Conservation (phyloP, 2,797 vertebrate genomes). For the Melanotaenia trifasciata region DNA sequence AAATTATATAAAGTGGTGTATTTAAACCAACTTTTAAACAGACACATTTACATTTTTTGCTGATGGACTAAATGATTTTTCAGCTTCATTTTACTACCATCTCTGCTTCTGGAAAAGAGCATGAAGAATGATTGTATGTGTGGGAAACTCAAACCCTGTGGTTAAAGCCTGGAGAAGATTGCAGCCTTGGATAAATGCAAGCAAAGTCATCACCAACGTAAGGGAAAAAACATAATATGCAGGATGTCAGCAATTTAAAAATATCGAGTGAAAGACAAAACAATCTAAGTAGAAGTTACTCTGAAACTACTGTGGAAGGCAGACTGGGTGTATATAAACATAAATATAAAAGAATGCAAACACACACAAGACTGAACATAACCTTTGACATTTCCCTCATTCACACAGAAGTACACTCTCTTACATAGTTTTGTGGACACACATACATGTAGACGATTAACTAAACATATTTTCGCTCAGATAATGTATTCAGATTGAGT, state of each 20-base stretch:
- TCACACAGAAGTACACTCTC: slow-evolving; percentile 9
- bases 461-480: slow-evolving; percentile 14
- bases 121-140: slow-evolving; percentile 7
- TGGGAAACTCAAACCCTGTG: neutral
- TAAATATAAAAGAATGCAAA: neutral
- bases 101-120: slow-evolving; percentile 10
- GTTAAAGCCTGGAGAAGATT: slow-evolving; percentile 4
- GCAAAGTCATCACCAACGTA: neutral
- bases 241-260: neutral
- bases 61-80: slow-evolving; percentile 14
- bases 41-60: slow-evolving; percentile 4
- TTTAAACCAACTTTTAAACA: neutral
- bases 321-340: neutral
- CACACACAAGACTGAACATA: neutral
- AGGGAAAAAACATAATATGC: neutral
- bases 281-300: neutral
- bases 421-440: neutral
- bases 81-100: slow-evolving; percentile 10
- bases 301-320: neutral
- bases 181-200: neutral
- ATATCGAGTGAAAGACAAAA: slow-evolving; percentile 5
- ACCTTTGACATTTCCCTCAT: slow-evolving; percentile 8
- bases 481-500: slow-evolving; percentile 32
- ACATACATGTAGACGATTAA: slow-evolving; percentile 28
- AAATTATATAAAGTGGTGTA: too few relatives aligned